Evolutionary conservation across 2,797 vertebrate species (phyloP).

Genomic region (Hybognathus amarus): DNA sequence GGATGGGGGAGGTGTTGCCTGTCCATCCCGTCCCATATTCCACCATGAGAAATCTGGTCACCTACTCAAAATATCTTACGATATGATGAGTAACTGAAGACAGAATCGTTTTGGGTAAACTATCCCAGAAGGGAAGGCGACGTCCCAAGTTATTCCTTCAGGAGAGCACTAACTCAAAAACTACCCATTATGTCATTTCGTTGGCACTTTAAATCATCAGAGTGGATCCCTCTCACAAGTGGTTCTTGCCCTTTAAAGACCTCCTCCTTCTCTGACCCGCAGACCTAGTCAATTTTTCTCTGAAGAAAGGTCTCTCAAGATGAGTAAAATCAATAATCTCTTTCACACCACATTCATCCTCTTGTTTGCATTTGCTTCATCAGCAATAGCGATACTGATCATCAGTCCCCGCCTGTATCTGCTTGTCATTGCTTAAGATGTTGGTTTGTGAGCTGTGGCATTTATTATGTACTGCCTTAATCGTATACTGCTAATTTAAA

Average conservation of each 20-base stretch:
- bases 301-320: constrained; percentile 64
- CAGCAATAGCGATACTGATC: constrained; percentile 65
- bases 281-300: constrained; percentile 68
- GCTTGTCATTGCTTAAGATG: constrained; percentile 55
- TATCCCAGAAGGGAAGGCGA: not conserved
- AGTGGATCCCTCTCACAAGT: constrained; percentile 26
- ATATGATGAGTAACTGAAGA: not conserved
- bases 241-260: constrained; percentile 67
- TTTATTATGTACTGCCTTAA: constrained; percentile 63
- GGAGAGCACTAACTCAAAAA: not conserved
- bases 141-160: not conserved
- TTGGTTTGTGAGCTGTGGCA: constrained; percentile 59
- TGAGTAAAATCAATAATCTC: constrained; percentile 73
- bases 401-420: constrained; percentile 54
- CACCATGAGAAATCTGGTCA: too few species aligned
- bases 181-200: not conserved
- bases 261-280: constrained; percentile 51
- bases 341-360: constrained; percentile 72
- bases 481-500: not conserved
- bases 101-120: not conserved
- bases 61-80: not conserved
- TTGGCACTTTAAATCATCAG: constrained; percentile 2
- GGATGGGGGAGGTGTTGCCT: too few species aligned
- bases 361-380: constrained; percentile 72
- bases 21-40: too few species aligned